Evolutionary conservation across 2,888 invertebrate species (phyloP).

Genomic region (Hydriomena furcata): DNA sequence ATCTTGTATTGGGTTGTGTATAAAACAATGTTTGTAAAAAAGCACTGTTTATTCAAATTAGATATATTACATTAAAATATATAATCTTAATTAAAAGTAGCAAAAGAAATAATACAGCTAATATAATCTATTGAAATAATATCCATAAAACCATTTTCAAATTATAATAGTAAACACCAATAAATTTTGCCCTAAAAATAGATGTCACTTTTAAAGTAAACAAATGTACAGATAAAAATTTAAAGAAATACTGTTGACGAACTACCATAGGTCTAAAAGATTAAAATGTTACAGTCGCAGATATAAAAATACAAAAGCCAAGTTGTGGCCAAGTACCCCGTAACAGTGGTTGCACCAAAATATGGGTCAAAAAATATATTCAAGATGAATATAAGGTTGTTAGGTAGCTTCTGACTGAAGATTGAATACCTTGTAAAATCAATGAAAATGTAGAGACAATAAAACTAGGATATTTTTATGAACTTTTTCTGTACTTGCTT

Average conservation of each 20-base stretch:
- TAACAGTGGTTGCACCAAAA: conserved; percentile 61
- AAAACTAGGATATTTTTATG: neutral
- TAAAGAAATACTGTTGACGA: conserved; percentile 69
- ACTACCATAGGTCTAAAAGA: conserved; percentile 54
- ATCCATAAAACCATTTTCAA: conserved; percentile 72
- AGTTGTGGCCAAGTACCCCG: conserved; percentile 51
- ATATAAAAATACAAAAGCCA: conserved; percentile 83
- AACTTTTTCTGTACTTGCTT: conserved; percentile 6
- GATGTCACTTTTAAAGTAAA: conserved; percentile 63
- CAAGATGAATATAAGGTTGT: conserved; percentile 51
- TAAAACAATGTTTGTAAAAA: conserved; percentile 61
- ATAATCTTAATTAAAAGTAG: conserved; percentile 79
- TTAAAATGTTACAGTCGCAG: conserved; percentile 56
- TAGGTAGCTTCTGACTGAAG: conserved; percentile 13
- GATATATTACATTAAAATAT: conserved; percentile 83
- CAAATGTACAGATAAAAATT: conserved; percentile 64
- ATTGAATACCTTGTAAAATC: neutral
- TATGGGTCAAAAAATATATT: conserved; percentile 76
- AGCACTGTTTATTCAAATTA: conserved; percentile 83
- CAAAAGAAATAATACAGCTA: conserved; percentile 80
- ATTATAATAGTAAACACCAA: conserved; percentile 58
- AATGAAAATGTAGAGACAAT: too few relatives aligned
- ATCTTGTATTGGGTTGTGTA: conserved; percentile 11
- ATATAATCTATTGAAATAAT: conserved; percentile 76
- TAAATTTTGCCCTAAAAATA: conserved; percentile 65